phyloP scores from a whole-genome alignment of 2,888 invertebrate genomes.

The Cristatella mucedo region DNA sequence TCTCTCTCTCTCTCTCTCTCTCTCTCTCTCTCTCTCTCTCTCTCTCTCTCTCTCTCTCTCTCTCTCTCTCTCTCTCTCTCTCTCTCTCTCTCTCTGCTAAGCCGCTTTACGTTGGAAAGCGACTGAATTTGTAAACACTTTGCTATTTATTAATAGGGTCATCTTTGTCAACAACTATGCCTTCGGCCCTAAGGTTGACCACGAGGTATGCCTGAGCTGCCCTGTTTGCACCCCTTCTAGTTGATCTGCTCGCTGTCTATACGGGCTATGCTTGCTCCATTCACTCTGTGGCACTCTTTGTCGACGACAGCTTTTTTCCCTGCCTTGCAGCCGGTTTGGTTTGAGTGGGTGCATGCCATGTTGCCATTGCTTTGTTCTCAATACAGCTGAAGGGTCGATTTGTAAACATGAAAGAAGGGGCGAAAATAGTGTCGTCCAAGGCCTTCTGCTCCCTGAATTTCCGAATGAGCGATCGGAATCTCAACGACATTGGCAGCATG shows the following conservation, averaged over 20 bases:
- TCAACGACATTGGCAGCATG: slow-evolving; percentile 92
- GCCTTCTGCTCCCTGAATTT: slow-evolving; percentile 97
- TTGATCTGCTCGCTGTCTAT: neutral
- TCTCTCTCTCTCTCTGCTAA: too few relatives aligned
- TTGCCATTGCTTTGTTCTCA: too few relatives aligned
- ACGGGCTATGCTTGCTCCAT: too few relatives aligned
- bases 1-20: neutral
- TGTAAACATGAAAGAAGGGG: slow-evolving; percentile 68
- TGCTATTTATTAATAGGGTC: slow-evolving; percentile 43
- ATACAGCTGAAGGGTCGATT: slow-evolving; percentile 87
- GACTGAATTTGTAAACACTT: slow-evolving; percentile 3
- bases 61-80: too few relatives aligned
- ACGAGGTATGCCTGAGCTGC: slow-evolving; percentile 45
- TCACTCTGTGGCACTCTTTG: too few relatives aligned
- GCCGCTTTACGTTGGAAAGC: neutral
- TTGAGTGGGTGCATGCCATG: too few relatives aligned
- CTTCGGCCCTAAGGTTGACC: slow-evolving; percentile 91
- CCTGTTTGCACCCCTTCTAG: slow-evolving; percentile 8
- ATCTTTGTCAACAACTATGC: slow-evolving; percentile 99
- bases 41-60: neutral
- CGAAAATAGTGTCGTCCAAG: slow-evolving; percentile 91
- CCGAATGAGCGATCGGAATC: slow-evolving; percentile 88
- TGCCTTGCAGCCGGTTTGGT: too few relatives aligned
- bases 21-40: neutral
- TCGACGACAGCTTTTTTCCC: too few relatives aligned